Evolutionary conservation across 2,113 vertebrate genomes (phyloP), one percentile per base, ranked within the genome.

Genomic region (Potamarius usumacintae): DNA sequence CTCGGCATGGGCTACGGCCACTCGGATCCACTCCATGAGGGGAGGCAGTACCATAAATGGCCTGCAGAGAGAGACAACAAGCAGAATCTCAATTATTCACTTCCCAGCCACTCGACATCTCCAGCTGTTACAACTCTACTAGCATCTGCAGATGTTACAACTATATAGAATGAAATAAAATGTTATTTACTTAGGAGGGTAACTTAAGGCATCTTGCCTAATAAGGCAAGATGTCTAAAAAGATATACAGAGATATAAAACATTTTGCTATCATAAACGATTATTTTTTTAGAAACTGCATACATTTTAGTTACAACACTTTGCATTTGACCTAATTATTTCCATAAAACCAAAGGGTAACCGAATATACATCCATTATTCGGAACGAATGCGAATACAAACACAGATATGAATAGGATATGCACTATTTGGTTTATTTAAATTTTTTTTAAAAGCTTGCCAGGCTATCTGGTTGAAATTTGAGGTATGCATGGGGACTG

Each of bases 11-110:
- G 97, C 98, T 93, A 97, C 95, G 0, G 98, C 96, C 88, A 98
- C 98, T 48, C 98, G 96, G 69, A 98, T 97, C 98, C 98, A 99
- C 94, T 99, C 98, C 97, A 99, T 99, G 93, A 99, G 93, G 6
- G 98, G 97, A 0, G 98, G 98, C 94, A 98, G 97, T 93, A 98
- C 96, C 89, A 98, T 93, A 92, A 99, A 99, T 0, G 98, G 98
- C 97, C 98, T 99, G 96, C 78, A 91, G 92, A 92, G 89, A 94
- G 94, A 92, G 92, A 93, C 88, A 93, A 85, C 88, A 60, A 53
- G 82, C 55, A 78, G 76, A 83, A 25, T 74, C 80, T 34, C 30
- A 55, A 74, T 57, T 25, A 69, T 53, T 79, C 17, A 79, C 18
- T 34, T 85, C 11, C 22, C 20, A 55, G 25, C 48, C 10, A n/a